Percentiles rank a stretch among this genome's conserved stretches.
These are phyloP conservation scores for Sphinx pinastri DNA, from an alignment of 2,888 invertebrate species.

Conservation along the genomic window DNA sequence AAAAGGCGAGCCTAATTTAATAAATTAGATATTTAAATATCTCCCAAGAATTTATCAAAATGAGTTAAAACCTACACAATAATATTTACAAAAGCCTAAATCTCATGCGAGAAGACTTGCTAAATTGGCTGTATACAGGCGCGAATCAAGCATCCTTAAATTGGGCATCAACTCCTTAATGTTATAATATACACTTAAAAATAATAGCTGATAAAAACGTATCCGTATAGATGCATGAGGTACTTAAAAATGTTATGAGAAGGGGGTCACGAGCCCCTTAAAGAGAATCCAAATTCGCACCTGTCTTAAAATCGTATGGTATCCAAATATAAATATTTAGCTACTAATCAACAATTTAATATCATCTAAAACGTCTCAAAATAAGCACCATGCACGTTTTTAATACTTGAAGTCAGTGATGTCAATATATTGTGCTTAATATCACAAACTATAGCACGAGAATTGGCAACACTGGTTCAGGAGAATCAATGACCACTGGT, in stretches of 20 bases:
- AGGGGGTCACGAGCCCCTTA: not conserved
- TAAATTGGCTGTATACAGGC: not conserved
- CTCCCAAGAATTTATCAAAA: not conserved
- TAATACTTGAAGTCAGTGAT: slow-evolving; percentile 41
- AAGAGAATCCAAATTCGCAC: slow-evolving; percentile 6
- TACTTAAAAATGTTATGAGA: slow-evolving; percentile 19
- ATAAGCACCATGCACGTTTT: slow-evolving; percentile 51
- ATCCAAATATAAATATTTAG: slow-evolving; percentile 30
- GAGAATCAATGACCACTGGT: not conserved
- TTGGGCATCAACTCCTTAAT: not conserved
- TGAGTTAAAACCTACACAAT: slow-evolving; percentile 1
- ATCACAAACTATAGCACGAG: not conserved
- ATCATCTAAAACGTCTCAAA: slow-evolving; percentile 43
- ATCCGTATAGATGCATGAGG: slow-evolving; percentile 6
- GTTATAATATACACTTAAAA: slow-evolving; percentile 23
- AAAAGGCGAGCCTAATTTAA: not conserved
- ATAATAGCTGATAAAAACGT: slow-evolving; percentile 21
- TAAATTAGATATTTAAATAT: not conserved
- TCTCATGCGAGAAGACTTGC: not conserved
- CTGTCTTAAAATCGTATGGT: not conserved
- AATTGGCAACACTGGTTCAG: not conserved
- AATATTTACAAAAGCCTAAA: slow-evolving; percentile 9
- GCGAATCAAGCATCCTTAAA: slow-evolving; percentile 4
- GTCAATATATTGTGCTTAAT: not conserved
- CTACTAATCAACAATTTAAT: slow-evolving; percentile 21